Evolutionary conservation across 1,140 invertebrate genomes (phyloP), one percentile per base, ranked within the genome.

Genomic region (Zaprionus ornatus): DNA sequence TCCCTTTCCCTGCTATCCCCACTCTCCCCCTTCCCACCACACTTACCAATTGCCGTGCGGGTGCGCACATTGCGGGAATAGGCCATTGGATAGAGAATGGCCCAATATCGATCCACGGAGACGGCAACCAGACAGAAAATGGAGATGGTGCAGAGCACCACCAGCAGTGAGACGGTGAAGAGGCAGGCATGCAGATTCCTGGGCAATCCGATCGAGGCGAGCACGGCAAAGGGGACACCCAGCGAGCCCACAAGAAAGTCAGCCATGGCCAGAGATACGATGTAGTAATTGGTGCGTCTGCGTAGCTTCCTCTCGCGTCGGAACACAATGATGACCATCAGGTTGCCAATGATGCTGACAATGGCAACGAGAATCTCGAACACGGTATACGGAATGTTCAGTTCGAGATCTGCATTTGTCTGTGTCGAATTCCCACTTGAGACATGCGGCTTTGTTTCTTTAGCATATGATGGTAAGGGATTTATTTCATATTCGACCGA

Each of bases 51-150:
- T 65, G 97, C 96, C 56, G 96, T 97, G 92, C 95, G 96, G 3
- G 96, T 97, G 23, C 96, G 95, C 64, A 98, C 97, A 90, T 96
- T 97, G 69, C 96, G 94, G 0, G 97, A 97, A 92, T 98, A 98
- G 68, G 96, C 96, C 95, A 98, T 96, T 0, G 97, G 97, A 92
- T 97, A 95, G 0, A 98, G 94, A 71, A 98, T 98, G 13, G 97
- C 97, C 97, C 97, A 98, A 92, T 98, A 98, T 45, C 97, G 94
- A 93, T 98, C 97, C 64, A 98, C 95, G 19, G 97, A 97, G 4
- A 98, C 97, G 3, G 97, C 97, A 1, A 98, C 96, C 80, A 98
- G 93, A 91, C 97, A 97, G 87, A 98, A 97, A 74, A 98, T 98
- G 78, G 97, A 98, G 79, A 97, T 97, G 35, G 97, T 98, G 86